A percentile compares a stretch with the other conserved stretches of the same genome.
Evolutionary conservation across 1,140 invertebrate genomes (phyloP).

Genomic region (Bombyx mori): ASM3026992v2 NC_085117.1:3245001-3245500

Average conservation of each 20-base stretch:
- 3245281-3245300: neutral
- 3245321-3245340: no score
- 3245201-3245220: conserved; percentile 38
- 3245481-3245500: no score
- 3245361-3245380: no score
- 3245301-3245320: no score
- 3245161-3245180: conserved; percentile 36
- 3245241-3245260: neutral
- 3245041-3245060: conserved; percentile 18
- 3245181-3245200: conserved; percentile 33
- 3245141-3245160: conserved; percentile 7
- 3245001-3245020: neutral
- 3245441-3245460: no score
- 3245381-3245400: no score
- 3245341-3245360: no score
- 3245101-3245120: conserved; percentile 15
- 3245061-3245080: conserved; percentile 14
- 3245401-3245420: no score
- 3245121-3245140: conserved; percentile 9
- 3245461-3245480: no score
- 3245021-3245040: conserved; percentile 11
- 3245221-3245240: conserved; percentile 47
- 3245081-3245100: conserved; percentile 3
- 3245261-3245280: neutral
- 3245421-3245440: no score